phyloP scores from a whole-genome alignment of 2,888 invertebrate species.

The Romanomermis culicivorax region DNA sequence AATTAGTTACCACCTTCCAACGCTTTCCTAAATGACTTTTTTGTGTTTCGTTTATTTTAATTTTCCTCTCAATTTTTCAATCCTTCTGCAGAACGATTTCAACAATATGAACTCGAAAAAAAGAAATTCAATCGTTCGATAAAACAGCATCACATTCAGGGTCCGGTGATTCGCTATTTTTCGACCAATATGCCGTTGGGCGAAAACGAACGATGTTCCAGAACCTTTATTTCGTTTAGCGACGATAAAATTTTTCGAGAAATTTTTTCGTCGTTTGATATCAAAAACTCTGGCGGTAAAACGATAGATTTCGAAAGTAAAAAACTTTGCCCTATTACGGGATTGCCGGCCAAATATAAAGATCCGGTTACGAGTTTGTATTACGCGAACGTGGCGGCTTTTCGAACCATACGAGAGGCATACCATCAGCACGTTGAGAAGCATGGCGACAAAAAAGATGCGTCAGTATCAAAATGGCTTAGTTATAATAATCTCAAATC shows the following conservation, averaged over 20 bases:
- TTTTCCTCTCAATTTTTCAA: not conserved
- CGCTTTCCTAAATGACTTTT: not conserved
- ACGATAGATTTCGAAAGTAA: not conserved
- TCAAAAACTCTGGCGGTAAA: not conserved
- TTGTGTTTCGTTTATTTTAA: not conserved
- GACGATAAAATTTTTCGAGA: conserved; percentile 6
- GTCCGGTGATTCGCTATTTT: conserved; percentile 59
- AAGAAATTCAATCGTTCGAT: conserved; percentile 54
- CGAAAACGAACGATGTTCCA: conserved; percentile 25
- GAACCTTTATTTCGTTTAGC: conserved; percentile 6
- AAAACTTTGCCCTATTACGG: conserved; percentile 32
- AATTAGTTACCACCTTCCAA: not conserved
- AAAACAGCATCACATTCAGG: conserved; percentile 47
- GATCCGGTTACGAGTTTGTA: conserved; percentile 83
- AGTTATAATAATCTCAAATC: too few species aligned
- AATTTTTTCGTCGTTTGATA: not conserved
- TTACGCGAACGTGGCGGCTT: conserved; percentile 67
- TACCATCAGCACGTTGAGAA: conserved; percentile 62
- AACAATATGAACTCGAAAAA: conserved; percentile 73
- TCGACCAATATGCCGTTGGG: conserved; percentile 51
- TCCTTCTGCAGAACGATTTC: conserved; percentile 52
- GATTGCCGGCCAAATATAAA: conserved; percentile 59
- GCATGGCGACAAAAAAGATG: conserved; percentile 39
- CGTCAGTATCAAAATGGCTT: conserved; percentile 21
- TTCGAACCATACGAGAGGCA: conserved; percentile 65